Evolutionary conservation across 1,140 invertebrate species (phyloP), one percentile per base, ranked within the genome.

Genomic region (Hypothenemus hampei): DNA sequence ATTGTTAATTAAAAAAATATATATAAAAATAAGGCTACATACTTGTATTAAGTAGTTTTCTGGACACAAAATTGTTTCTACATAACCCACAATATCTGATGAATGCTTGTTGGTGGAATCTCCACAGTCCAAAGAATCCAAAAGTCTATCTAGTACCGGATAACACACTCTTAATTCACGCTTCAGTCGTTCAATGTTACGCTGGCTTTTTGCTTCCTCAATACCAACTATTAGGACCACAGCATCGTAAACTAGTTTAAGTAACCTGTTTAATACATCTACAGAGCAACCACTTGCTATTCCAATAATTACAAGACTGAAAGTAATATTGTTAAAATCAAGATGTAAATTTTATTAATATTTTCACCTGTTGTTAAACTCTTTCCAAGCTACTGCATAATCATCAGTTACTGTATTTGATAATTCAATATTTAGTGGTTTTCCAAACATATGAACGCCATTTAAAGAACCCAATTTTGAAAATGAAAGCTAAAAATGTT

Each of bases 391-490:
- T 46, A 90, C 72, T 21, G 78, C 81, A 58, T 84, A 80, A 64
- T 87, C 83, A 40, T 83, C 77, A 35, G 83, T 82, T 39, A 79
- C 69, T 0, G 85, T 85, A 18, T 78, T 78, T 24, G 83, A 66
- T 4, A 91, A 66, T 60, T 79, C 73, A 29, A 86, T 76, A 29
- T 81, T 78, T 47, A 87, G 81, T 3, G 82, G 82, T 65, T 84
- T 85, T 1, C 85, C 78, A 73, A 88, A 91, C 80, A 91, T 86
- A 59, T 89, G 86, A n/a, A 90, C 81, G 4, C 86, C 87, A 76
- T 89, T 89, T 16, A 91, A 64, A 2, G 86, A 86, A n/a, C 86
- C 87, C 51, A 88, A 79, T 41, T 84, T 79, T 18, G 86, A 85
- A 71, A 89, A 90, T 4, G 85, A 82, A 53, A 90, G 73, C 86